phyloP scores from a whole-genome alignment of 35 echinoderm and acorn worm species.

The Heliocidaris erythrogramma region DNA sequence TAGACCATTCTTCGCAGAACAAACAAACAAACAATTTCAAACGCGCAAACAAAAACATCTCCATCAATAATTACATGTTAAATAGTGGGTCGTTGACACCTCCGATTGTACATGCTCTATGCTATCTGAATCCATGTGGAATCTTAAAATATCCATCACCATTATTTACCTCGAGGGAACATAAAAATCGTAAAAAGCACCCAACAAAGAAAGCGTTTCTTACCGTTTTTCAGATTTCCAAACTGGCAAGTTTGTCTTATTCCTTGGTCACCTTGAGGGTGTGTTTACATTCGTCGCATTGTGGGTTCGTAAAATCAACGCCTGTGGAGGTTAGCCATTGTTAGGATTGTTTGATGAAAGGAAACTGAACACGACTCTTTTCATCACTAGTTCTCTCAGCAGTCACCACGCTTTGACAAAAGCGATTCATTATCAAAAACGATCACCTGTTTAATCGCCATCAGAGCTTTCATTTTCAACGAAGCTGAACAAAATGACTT shows the following conservation, averaged over 20 bases:
- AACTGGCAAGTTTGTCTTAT: neutral
- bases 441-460: too few species aligned
- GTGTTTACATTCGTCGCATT: neutral
- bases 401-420: neutral
- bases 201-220: slow-evolving; percentile 10
- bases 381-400: neutral
- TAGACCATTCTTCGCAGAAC: too few species aligned
- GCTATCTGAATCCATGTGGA: neutral
- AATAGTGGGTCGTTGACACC: neutral
- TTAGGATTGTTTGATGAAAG: neutral
- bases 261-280: neutral
- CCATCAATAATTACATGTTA: neutral
- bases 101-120: neutral
- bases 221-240: neutral
- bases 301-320: neutral
- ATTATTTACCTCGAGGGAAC: neutral
- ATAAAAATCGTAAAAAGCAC: neutral
- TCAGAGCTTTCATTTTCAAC: too few species aligned
- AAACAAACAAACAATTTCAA: too few species aligned
- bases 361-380: neutral
- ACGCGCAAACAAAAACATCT: too few species aligned
- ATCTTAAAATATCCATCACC: neutral
- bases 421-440: too few species aligned
- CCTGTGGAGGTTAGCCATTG: neutral
- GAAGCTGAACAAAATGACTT: too few species aligned